Evolutionary conservation across 2,888 invertebrate genomes (phyloP), one percentile per base, ranked within the genome.

Genomic region (Hydraecia micacea): DNA sequence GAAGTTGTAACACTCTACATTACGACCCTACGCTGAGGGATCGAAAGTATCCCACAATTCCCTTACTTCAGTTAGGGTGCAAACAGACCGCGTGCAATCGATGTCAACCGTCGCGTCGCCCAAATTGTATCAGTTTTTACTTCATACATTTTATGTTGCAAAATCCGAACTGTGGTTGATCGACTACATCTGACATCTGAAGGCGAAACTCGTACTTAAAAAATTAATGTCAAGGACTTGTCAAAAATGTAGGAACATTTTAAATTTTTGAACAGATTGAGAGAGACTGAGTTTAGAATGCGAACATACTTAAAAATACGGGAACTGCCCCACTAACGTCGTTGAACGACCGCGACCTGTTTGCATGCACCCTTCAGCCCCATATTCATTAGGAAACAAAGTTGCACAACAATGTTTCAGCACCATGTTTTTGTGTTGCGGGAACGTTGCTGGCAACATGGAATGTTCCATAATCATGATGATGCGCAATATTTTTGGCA

Each of bases 1-100:
- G 92, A 93, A 93, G 91, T 93, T 91, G 91, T 92, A 89, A 91
- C 90, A 88, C 87, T 84, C 74, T 92, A 91, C 92, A 90, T 91
- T 90, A 88, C 86, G 90, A 89, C 90, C 87, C 90, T 80, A 83
- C 32, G 72, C 83, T 77, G 71, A 83, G 81, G 79, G 87, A 79
- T 82, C 77, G 75, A 67, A 65, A 58, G 74, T 79, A 76, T 75
- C 73, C 83, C 75, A 76, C 60, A 65, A 73, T 55, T 66, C 70
- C 55, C 73, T 68, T 73, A 76, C 49, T 77, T 49, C n/a, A 70
- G 62, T 77, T 39, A 28, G 72, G 46, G 28, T 82, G 77, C 15
- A 55, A 62, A 7, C 21, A 80, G 52, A 82, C 36, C 21, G 60
- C 60, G n/a, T 15, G 18, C 15, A 36, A 67, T 42, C 8, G 66